Conservation (phyloP, 2,888 invertebrate species). For the Sarcophaga caerulescens region DNA sequence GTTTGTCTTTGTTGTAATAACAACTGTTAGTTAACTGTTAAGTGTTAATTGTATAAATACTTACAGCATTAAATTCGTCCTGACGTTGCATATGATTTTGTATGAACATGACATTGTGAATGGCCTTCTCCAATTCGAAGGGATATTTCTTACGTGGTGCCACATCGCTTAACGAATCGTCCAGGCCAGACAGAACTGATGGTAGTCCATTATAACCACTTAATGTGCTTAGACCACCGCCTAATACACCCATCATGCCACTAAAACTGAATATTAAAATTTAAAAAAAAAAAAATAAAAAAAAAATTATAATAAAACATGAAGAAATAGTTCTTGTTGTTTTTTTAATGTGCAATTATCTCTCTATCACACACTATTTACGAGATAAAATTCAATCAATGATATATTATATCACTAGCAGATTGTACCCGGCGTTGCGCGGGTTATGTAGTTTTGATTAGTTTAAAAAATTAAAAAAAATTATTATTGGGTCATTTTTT, state of each 20-base stretch:
- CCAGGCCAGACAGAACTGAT: slow-evolving; percentile 91
- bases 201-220: slow-evolving; percentile 91
- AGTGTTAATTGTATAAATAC: slow-evolving; percentile 72
- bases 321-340: background rate
- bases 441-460: no score
- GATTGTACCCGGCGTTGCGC: no score
- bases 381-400: background rate
- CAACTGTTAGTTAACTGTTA: background rate
- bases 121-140: slow-evolving; percentile 95
- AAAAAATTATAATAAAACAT: background rate
- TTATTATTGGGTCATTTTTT: no score
- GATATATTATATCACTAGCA: background rate
- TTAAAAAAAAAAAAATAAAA: slow-evolving; percentile 6
- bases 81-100: slow-evolving; percentile 97
- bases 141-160: slow-evolving; percentile 93
- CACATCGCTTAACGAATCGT: slow-evolving; percentile 91
- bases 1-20: background rate
- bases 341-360: background rate
- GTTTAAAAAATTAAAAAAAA: no score
- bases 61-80: slow-evolving; percentile 96
- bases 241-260: slow-evolving; percentile 88
- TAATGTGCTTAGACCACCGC: slow-evolving; percentile 82
- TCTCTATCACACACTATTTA: no score
- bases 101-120: slow-evolving; percentile 97
- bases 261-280: slow-evolving; percentile 83